Evolutionary conservation across 2,888 invertebrate species (phyloP), one percentile per base, ranked within the genome.

Genomic region (Dendrolimus houi): DNA sequence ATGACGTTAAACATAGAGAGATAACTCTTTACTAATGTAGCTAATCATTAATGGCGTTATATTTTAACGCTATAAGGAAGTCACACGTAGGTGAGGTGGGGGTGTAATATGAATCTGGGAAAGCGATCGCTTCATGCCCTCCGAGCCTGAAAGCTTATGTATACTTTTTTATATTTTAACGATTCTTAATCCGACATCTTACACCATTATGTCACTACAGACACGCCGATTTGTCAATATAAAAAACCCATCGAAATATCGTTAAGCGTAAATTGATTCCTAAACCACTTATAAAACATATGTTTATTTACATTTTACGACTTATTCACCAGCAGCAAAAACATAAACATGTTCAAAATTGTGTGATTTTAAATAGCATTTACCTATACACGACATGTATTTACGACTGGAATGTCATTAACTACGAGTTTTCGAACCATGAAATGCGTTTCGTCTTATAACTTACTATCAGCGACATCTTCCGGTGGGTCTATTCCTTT

Each of bases 371-470:
- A 57, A 56, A 64, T 41, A 56, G n/a, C 54, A 53, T 57, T 53
- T 55, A 52, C 53, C 17, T 40, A 52, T 55, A 52, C 52, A 56
- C 52, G 52, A 14, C 47, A 54, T 64, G 63, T 67, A 67, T 65
- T 64, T 62, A 64, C 59, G 56, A 55, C 61, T 63, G 70, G 68
- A 74, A 75, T 77, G 71, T 72, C 68, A 47, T 6, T 10, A 47
- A 47, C 60, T 58, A 62, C 55, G 62, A 67, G 59, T 66, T 63
- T 66, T 68, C 63, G 59, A 69, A 66, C 68, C 73, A 70, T 74
- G 67, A 74, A 79, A 79, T 75, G 70, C 67, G 71, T 74, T 76
- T 74, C 71, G 71, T 69, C 66, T 64, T 64, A 66, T 70, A 65
- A 55, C 65, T 72, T 76, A 77, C 77, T 76, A 67, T 63, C 59